These are phyloP conservation scores for Lepidostoma basale DNA, from an alignment of 1,140 invertebrate species.

Conservation along the genomic window DNA sequence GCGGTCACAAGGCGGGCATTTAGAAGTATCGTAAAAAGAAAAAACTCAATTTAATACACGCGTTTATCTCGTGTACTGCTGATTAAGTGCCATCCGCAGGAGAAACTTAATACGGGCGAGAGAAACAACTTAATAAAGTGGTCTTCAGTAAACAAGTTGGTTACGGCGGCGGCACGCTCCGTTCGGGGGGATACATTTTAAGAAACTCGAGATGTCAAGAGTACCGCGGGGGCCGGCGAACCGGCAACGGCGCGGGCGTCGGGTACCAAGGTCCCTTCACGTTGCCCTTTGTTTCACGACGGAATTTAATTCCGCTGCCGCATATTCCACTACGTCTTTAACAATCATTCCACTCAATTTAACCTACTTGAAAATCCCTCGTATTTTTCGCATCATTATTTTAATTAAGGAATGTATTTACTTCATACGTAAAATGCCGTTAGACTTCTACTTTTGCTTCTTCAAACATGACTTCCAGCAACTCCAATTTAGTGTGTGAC, in stretches of 20 bases:
- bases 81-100: not conserved
- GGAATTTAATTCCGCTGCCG: constrained; percentile 8
- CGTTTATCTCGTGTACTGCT: constrained; percentile 10
- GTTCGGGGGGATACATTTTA: constrained; percentile 7
- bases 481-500: too few species aligned
- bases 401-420: too few species aligned
- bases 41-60: constrained; percentile 19
- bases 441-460: too few species aligned
- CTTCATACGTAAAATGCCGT: too few species aligned
- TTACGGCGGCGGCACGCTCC: not conserved
- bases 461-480: too few species aligned
- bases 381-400: too few species aligned
- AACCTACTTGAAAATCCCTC: too few species aligned
- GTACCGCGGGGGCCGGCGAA: not conserved
- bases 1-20: not conserved
- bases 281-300: not conserved
- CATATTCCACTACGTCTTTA: constrained; percentile 2
- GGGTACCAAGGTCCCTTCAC: not conserved
- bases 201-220: constrained; percentile 6
- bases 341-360: too few species aligned
- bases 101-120: constrained; percentile 10
- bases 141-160: constrained; percentile 17
- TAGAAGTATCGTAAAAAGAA: constrained; percentile 10
- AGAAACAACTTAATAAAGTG: constrained; percentile 26
- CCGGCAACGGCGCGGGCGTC: not conserved